Percentiles rank a stretch among this genome's conserved stretches.
Evolutionary conservation across 2,797 vertebrate species (phyloP).

Genomic region (Epinephelus coioides): DNA sequence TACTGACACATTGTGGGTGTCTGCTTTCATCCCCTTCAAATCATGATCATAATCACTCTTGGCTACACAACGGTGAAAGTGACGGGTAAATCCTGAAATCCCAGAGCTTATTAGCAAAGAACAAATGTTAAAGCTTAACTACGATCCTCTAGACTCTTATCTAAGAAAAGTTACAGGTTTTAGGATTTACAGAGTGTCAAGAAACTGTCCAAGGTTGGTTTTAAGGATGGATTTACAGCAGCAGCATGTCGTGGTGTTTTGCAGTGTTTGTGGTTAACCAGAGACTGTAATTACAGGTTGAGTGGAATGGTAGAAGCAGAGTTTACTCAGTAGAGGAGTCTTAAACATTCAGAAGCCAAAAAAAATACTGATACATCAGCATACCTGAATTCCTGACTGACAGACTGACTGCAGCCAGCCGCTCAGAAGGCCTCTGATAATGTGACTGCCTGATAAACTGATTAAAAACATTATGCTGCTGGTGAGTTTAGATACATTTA

Average conservation of each 20-base stretch:
- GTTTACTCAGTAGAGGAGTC: conserved; percentile 31
- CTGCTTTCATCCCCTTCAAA: not conserved
- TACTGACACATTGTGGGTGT: not conserved
- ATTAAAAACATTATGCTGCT: not conserved
- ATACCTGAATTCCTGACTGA: conserved; percentile 12
- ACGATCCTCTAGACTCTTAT: not conserved
- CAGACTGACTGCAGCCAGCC: conserved; percentile 12
- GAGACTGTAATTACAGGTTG: conserved; percentile 42
- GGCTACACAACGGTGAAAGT: not conserved
- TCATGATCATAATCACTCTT: not conserved
- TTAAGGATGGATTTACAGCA: conserved; percentile 37
- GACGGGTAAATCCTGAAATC: not conserved
- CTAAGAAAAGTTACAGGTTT: not conserved
- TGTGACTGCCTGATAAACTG: not conserved
- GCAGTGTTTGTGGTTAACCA: conserved; percentile 61
- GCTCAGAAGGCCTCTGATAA: conserved; percentile 4
- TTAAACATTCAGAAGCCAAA: conserved; percentile 29
- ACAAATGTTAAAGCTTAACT: not conserved
- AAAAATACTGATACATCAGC: conserved; percentile 47
- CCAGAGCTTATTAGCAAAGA: conserved; percentile 3
- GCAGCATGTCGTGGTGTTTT: conserved; percentile 27
- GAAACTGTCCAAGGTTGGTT: conserved; percentile 9
- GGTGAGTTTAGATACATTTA: not conserved
- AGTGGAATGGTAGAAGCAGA: conserved; percentile 22
- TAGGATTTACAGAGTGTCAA: conserved; percentile 2